A percentile compares a stretch with the other conserved stretches of the same genome.
Evolutionary conservation across 2,113 vertebrate species (phyloP).

Genomic region (Charina bottae): DNA sequence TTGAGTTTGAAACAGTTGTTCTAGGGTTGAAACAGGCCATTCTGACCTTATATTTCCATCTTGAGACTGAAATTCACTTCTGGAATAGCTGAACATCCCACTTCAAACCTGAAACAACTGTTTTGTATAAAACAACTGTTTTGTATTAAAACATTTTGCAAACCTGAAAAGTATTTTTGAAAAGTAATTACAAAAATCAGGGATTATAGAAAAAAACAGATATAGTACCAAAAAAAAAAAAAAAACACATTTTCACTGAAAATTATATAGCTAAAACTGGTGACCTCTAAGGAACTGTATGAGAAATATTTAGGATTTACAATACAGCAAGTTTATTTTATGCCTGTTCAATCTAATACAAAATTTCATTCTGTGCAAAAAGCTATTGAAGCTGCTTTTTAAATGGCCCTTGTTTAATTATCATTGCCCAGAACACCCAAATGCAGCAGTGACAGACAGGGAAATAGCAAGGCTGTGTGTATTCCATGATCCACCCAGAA

Average conservation of each 20-base stretch:
- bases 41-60: not conserved
- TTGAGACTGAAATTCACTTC: not conserved
- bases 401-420: not conserved
- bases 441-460: constrained; percentile 14
- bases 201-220: not conserved
- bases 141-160: not conserved
- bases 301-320: not conserved
- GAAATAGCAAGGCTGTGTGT: constrained; percentile 12
- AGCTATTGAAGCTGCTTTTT: constrained; percentile 22
- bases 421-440: constrained; percentile 37
- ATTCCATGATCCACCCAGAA: not conserved
- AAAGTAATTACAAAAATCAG: not conserved
- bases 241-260: not conserved
- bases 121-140: not conserved
- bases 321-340: not conserved
- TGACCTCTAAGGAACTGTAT: not conserved
- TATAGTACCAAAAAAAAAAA: not conserved
- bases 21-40: not conserved
- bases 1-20: not conserved
- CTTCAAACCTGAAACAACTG: not conserved
- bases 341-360: constrained; percentile 10
- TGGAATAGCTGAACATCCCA: not conserved
- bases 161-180: not conserved
- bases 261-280: not conserved
- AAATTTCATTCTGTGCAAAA: constrained; percentile 36